A percentile compares a stretch with the other conserved stretches of the same genome.
phyloP scores from a whole-genome alignment of 1,140 invertebrate species.

The honey bee (Apis mellifera) region Amel_HAv3.1 CM009940.2:591501-592000 shows the following conservation, averaged over 20 bases:
- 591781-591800: constrained; percentile 18
- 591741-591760: constrained; percentile 37
- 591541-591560: not conserved
- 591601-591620: constrained; percentile 33
- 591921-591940: not conserved
- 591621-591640: constrained; percentile 56
- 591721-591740: constrained; percentile 20
- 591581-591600: constrained; percentile 27
- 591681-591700: constrained; percentile 32
- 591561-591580: not conserved
- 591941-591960: not conserved
- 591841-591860: not conserved
- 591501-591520: not conserved
- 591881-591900: not conserved
- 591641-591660: constrained; percentile 41
- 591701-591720: constrained; percentile 42
- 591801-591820: not conserved
- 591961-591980: not conserved
- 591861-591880: not conserved
- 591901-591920: too few species aligned
- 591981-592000: too few species aligned
- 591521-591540: constrained; percentile 1
- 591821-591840: constrained; percentile 1
- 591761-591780: constrained; percentile 46
- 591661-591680: constrained; percentile 2